phyloP scores from a whole-genome alignment of 2,888 invertebrate genomes.

The Macrophya annulata region DNA sequence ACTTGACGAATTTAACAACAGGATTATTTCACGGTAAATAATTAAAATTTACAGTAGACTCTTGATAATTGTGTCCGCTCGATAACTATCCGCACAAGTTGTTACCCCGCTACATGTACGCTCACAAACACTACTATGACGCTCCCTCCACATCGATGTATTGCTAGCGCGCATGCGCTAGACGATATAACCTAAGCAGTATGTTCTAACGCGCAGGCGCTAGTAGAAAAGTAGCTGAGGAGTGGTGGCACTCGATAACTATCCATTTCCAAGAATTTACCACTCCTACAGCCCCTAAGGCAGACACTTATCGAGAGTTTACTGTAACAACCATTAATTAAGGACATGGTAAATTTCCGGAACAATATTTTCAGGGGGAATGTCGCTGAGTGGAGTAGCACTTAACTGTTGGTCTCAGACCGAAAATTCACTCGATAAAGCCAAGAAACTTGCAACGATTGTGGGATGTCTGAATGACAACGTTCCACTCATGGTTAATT shows the following conservation, averaged over 20 bases:
- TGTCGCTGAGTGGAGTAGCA: slow-evolving; percentile 87
- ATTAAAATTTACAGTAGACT: too few relatives aligned
- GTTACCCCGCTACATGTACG: too few relatives aligned
- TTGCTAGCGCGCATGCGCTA: too few relatives aligned
- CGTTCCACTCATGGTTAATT: slow-evolving; percentile 82
- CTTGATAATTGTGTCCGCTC: too few relatives aligned
- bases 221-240: too few relatives aligned
- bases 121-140: too few relatives aligned
- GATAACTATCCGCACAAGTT: too few relatives aligned
- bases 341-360: not conserved
- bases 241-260: not conserved
- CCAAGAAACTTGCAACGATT: slow-evolving; percentile 82
- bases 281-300: not conserved
- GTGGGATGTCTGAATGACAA: slow-evolving; percentile 83
- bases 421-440: slow-evolving; percentile 82
- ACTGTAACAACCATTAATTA: too few relatives aligned
- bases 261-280: not conserved
- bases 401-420: slow-evolving; percentile 81
- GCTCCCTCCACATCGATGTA: too few relatives aligned
- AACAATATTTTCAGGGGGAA: slow-evolving; percentile 78
- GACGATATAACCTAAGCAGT: too few relatives aligned
- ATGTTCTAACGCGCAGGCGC: too few relatives aligned
- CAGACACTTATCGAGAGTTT: not conserved
- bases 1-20: slow-evolving; percentile 84
- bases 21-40: slow-evolving; percentile 79